Conservation (phyloP, 1,140 invertebrate genomes). For the Zaprionus gabonicus region DNA sequence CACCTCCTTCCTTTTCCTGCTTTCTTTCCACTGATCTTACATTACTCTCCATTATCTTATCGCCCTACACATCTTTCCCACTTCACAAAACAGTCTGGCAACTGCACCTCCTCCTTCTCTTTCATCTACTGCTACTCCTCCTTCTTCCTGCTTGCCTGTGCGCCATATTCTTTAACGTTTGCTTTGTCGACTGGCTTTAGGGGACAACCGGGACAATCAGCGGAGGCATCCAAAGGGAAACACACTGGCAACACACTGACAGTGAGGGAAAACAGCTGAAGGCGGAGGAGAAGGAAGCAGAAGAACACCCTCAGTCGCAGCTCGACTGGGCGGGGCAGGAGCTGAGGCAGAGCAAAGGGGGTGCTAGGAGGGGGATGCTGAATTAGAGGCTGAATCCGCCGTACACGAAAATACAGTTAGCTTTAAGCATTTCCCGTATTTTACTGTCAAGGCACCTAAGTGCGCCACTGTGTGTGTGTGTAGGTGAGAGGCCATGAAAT, state of each 20-base stretch:
- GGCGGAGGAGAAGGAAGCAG: slow-evolving; percentile 22
- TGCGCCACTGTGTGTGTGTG: slow-evolving; percentile 32
- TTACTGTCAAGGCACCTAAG: slow-evolving; percentile 67
- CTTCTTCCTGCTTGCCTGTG: slow-evolving; percentile 8
- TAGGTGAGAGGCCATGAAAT: slow-evolving; percentile 37
- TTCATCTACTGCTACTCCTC: neutral
- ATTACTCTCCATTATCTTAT: neutral
- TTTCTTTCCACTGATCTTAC: neutral
- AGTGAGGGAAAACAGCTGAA: neutral
- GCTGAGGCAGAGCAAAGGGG: neutral
- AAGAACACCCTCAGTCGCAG: neutral
- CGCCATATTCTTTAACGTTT: slow-evolving; percentile 37
- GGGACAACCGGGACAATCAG: slow-evolving; percentile 45
- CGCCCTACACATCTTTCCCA: neutral
- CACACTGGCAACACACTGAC: slow-evolving; percentile 19
- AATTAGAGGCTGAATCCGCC: slow-evolving; percentile 69
- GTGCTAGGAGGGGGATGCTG: slow-evolving; percentile 11
- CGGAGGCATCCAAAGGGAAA: slow-evolving; percentile 28
- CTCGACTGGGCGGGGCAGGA: neutral
- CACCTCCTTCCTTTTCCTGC: neutral
- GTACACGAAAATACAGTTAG: slow-evolving; percentile 81
- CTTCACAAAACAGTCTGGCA: neutral
- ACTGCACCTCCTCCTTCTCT: neutral
- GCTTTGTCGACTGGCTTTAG: slow-evolving; percentile 53
- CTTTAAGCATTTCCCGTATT: slow-evolving; percentile 81